phyloP scores from a whole-genome alignment of 2,113 vertebrate genomes.

The Seriola dumerili region DNA sequence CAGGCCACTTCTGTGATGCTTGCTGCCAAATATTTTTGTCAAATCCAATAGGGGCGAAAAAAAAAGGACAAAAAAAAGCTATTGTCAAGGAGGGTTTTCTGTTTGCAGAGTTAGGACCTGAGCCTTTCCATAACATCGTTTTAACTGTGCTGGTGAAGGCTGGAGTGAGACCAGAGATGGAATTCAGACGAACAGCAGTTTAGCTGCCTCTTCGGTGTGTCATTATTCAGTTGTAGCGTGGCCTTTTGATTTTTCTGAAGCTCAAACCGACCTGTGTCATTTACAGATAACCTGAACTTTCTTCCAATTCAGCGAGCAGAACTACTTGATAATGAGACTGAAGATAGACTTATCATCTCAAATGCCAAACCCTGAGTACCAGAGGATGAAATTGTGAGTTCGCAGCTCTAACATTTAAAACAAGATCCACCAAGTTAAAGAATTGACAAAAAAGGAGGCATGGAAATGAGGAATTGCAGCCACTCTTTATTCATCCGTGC shows the following conservation, averaged over 20 bases:
- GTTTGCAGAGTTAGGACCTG: constrained; percentile 21
- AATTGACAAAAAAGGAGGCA: neutral
- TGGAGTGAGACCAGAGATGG: neutral
- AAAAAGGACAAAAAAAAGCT: constrained; percentile 20
- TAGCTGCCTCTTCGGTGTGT: neutral
- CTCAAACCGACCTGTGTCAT: neutral
- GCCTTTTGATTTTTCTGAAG: constrained; percentile 4
- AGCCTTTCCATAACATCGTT: constrained; percentile 3
- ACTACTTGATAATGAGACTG: neutral
- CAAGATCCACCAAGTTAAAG: neutral
- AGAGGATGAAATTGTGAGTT: constrained; percentile 2
- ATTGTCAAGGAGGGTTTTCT: constrained; percentile 35
- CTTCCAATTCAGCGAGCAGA: constrained; percentile 1
- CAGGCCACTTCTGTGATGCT: constrained; percentile 33
- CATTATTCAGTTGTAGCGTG: neutral
- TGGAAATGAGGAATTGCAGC: neutral
- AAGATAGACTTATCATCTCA: neutral
- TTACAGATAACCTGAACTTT: constrained; percentile 4
- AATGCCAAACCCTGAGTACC: neutral
- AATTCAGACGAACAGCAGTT: neutral
- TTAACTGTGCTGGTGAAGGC: neutral
- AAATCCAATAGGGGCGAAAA: constrained; percentile 40
- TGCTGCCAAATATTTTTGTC: constrained; percentile 36
- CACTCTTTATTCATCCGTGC: neutral
- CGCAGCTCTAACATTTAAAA: neutral